Base-by-base conservation (phyloP, 1,140 invertebrate species). In the Anastatus disparis region DNA sequence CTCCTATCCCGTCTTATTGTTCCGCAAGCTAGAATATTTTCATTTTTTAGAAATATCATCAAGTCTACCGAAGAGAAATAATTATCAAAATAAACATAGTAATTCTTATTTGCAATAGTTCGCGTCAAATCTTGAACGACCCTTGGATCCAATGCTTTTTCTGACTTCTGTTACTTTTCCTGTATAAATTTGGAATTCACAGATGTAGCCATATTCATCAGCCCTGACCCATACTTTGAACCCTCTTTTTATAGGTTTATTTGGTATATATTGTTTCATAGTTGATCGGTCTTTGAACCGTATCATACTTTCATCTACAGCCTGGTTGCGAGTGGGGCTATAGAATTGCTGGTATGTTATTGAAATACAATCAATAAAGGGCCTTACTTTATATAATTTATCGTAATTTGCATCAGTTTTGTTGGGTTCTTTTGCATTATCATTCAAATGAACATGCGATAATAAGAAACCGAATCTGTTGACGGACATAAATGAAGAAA, bases 231-330 rank as follows among this genome's bases (percentile, higher is more conserved):
- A 75, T 38, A 70, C 31, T 50, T 75, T 75, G 17, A 56, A 75
- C 9, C 70, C 84, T 74, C 84, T 78, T 79, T 87, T 87, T 70
- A 84, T 85, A 46, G 84, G 84, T 77, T 87, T 87, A 70, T 76
- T 79, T 68, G 83, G 83, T 24, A 80, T 80, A 74, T 86, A 88
- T 74, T 87, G 82, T 75, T 83, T 84, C 65, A 86, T 71, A 12
- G 74, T 74, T 70, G 71, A 78, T 62, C 77, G 76, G 58, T 77
- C 79, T 77, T 85, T 82, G 69, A 80, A 82, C 70, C 75, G 77
- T 59, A 85, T 77, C 77, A 83, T 82, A 44, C 77, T 79, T 66
- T 82, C 82, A 75, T 83, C 81, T 61, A 81, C 71, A 70, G 74
- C 22, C 52, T 70, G 68, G 50, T 53, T 66, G 15, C 58, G 59